Percentiles rank a stretch among this genome's conserved stretches.
phyloP scores from a whole-genome alignment of 2,888 invertebrate species.

The Drosophila merina region DNA sequence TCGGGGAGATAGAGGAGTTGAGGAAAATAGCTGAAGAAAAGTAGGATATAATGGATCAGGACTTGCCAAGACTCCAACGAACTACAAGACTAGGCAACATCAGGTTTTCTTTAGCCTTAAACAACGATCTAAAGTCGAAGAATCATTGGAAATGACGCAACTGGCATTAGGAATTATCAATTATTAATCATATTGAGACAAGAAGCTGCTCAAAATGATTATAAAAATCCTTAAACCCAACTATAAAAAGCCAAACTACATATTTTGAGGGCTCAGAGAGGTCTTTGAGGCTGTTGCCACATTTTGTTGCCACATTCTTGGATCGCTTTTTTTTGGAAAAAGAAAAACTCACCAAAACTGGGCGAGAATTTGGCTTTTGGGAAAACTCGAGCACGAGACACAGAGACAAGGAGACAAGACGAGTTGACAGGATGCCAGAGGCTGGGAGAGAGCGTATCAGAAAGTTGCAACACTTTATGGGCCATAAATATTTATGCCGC shows the following conservation, averaged over 20 bases:
- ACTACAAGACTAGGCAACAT: no score
- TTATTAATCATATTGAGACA: no score
- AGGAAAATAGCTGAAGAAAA: no score
- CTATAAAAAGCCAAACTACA: neutral
- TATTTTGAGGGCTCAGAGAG: neutral
- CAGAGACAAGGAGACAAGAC: conserved; percentile 9
- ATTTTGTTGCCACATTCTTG: conserved; percentile 11
- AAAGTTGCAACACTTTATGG: conserved; percentile 74
- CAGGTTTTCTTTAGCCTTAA: no score
- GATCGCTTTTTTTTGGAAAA: neutral
- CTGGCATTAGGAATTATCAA: no score
- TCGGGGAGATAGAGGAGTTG: no score
- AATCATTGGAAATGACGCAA: no score
- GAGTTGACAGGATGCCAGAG: conserved; percentile 39
- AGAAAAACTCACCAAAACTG: neutral
- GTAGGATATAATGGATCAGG: no score
- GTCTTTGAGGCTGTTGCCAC: neutral
- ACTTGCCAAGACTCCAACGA: no score
- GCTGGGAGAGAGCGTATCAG: conserved; percentile 58
- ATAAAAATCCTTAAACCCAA: neutral
- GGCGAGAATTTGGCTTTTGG: conserved; percentile 1
- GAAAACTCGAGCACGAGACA: conserved; percentile 1
- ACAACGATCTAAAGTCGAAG: no score
- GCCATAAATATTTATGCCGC: conserved; percentile 69
- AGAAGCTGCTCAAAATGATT: no score